Percentiles rank a stretch among this genome's conserved stretches.
phyloP scores from a whole-genome alignment of 2,797 vertebrate species.

The Dermochelys coriacea region DNA sequence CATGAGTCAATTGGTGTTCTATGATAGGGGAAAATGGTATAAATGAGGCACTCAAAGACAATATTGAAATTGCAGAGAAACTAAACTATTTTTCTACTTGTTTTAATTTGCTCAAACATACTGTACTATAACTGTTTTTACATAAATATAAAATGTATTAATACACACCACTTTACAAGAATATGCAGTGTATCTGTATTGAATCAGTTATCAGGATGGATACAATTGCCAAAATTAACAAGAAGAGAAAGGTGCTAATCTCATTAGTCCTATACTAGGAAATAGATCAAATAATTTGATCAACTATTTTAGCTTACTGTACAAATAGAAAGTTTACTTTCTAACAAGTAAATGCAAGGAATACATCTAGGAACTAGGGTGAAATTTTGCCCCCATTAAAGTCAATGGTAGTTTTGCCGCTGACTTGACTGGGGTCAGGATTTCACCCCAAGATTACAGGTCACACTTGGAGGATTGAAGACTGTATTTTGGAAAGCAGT shows the following conservation, averaged over 20 bases:
- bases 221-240: not conserved
- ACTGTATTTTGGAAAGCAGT: not conserved
- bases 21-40: not conserved
- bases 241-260: not conserved
- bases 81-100: not conserved
- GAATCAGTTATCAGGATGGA: not conserved
- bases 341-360: not conserved
- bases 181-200: not conserved
- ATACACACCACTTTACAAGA: not conserved
- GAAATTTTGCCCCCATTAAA: conserved; percentile 36
- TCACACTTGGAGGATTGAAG: not conserved
- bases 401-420: not conserved
- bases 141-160: not conserved
- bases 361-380: conserved; percentile 48
- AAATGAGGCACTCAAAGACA: not conserved
- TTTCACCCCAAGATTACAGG: not conserved
- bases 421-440: not conserved
- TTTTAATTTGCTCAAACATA: not conserved
- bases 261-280: not conserved
- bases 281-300: not conserved
- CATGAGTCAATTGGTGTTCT: not conserved
- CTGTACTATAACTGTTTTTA: not conserved
- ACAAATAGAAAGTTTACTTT: not conserved
- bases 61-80: not conserved
- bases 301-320: not conserved